These are phyloP conservation scores for Upupa epops DNA, from an alignment of 2,113 vertebrate genomes.

Conservation along the genomic window DNA sequence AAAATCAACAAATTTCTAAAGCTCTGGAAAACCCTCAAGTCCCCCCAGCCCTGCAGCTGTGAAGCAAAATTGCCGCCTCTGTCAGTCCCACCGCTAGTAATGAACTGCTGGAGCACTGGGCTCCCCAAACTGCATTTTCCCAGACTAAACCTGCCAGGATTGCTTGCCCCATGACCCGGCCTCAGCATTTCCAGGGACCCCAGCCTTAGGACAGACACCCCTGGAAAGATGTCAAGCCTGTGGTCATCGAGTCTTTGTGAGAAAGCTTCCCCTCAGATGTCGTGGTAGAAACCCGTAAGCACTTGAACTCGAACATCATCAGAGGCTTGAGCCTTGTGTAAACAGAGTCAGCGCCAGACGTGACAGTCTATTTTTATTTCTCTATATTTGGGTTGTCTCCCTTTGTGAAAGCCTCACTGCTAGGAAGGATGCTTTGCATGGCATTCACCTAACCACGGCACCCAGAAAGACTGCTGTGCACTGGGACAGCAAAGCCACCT, in stretches of 20 bases:
- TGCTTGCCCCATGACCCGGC: not conserved
- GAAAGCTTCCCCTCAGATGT: constrained; percentile 34
- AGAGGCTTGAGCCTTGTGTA: constrained; percentile 26
- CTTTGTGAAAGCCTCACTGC: not conserved
- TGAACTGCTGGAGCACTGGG: constrained; percentile 53
- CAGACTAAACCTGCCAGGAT: constrained; percentile 65
- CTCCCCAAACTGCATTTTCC: constrained; percentile 55
- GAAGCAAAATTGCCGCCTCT: constrained; percentile 30
- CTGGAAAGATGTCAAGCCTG: constrained; percentile 57
- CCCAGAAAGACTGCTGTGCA: not conserved
- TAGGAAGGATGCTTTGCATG: not conserved
- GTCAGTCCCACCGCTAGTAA: constrained; percentile 19
- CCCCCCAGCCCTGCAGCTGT: constrained; percentile 53
- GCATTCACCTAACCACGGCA: not conserved
- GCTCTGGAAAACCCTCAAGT: constrained; percentile 45
- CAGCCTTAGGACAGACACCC: constrained; percentile 3
- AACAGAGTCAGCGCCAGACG: not conserved
- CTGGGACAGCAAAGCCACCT: not conserved
- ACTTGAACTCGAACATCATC: constrained; percentile 14
- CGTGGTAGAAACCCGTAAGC: not conserved
- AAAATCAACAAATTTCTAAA: constrained; percentile 21
- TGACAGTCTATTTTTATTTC: constrained; percentile 51
- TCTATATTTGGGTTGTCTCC: constrained; percentile 46
- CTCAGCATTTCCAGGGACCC: constrained; percentile 32
- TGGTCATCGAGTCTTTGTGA: constrained; percentile 44